Base-by-base conservation (phyloP, 2,113 vertebrate genomes). In the Nymphicus hollandicus region DNA sequence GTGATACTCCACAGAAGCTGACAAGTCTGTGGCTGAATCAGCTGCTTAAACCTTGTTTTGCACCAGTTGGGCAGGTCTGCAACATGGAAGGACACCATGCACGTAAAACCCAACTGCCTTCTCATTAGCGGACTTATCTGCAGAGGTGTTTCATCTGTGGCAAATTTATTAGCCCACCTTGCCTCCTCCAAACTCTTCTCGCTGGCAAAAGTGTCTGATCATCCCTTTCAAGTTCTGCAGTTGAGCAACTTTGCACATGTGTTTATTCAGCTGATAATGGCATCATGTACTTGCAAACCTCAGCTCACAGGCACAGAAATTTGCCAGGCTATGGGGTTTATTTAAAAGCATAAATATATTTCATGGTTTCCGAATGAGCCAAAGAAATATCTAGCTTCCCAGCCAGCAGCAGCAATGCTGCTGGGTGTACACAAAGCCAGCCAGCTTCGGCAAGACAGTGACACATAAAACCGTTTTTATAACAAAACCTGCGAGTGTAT, bases 401-500 rank as follows among this genome's bases (percentile, higher is more conserved):
- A 72, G 44, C 29, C 53, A 76, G 49, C 53, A 89, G 88, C 74
- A 71, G 47, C 81, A 61, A 14, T 28, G 58, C 91, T 91, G 58
- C 61, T 63, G 66, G 61, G 12, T 65, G 4, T 39, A 52, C 37
- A 24, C 23, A 58, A 95, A 73, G 88, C 82, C 94, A 86, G 83
- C 11, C 73, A 91, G 81, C 50, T 93, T 73, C 9, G 17, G 74
- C 74, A 91, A 74, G 92, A 81, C 31, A 63, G 77, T 72, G 63
- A 89, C 60, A 94, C 33, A 64, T 86, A 91, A 92, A 91, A 47
- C 58, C 46, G 44, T 80, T 77, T 69, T 76, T n/a, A 86, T 43
- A 96, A 73, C 72, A 85, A 96, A 94, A 92, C 24, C 70, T 94
- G 52, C 52, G 91, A 89, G 89, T 77, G 31, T 84, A 81, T 91